A percentile compares a stretch with the other conserved stretches of the same genome.
phyloP scores from a whole-genome alignment of 2,113 vertebrate species.

The Puffinus mauretanicus region DNA sequence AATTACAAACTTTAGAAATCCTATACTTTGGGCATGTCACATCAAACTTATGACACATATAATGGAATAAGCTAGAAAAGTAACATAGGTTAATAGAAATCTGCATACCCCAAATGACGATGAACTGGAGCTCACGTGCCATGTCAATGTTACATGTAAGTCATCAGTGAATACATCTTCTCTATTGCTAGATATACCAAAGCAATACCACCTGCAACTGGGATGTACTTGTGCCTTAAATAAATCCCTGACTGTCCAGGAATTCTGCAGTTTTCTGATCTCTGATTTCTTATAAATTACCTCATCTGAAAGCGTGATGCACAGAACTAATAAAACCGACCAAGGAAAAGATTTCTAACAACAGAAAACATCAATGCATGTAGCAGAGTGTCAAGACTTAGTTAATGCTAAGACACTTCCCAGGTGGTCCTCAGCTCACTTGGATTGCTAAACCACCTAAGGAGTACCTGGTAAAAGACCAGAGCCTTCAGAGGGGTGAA shows the following conservation, averaged over 20 bases:
- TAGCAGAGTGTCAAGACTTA: not conserved
- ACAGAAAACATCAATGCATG: not conserved
- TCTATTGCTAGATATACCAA: not conserved
- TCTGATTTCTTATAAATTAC: not conserved
- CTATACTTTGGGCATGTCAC: not conserved
- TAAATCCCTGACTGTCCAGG: not conserved
- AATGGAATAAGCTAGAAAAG: not conserved
- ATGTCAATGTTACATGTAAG: rapidly evolving
- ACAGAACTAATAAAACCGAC: not conserved
- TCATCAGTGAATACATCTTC: not conserved
- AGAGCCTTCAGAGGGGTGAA: not conserved
- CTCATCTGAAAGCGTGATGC: rapidly evolving
- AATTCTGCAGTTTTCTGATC: not conserved
- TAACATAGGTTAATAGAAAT: not conserved
- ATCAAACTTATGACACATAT: not conserved
- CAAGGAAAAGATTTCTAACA: not conserved
- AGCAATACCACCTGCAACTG: not conserved
- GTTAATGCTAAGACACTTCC: not conserved
- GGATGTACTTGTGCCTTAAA: not conserved
- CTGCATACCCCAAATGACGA: not conserved
- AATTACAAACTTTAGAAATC: not conserved
- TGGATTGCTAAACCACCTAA: not conserved
- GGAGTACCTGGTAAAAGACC: not conserved
- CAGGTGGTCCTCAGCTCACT: not conserved
- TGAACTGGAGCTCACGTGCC: not conserved